Conservation (phyloP, 2,113 vertebrate genomes). For the Marmota flaviventris region DNA sequence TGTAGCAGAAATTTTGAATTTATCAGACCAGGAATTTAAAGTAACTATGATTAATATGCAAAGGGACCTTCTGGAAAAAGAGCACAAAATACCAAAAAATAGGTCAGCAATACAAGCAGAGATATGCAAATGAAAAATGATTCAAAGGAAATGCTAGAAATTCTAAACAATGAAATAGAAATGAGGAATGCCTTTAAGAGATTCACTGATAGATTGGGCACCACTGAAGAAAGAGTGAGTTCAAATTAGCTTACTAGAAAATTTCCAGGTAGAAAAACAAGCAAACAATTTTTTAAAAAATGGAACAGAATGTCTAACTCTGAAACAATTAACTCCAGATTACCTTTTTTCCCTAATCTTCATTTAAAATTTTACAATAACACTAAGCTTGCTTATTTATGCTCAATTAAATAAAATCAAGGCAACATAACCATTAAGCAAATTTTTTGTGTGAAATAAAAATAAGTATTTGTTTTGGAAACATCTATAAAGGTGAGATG, state of each 20-base stretch:
- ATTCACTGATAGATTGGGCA: not conserved
- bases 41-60: not conserved
- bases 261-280: not conserved
- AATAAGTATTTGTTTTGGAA: not conserved
- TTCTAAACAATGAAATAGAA: not conserved
- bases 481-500: not conserved
- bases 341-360: not conserved
- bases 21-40: not conserved
- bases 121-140: not conserved
- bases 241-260: not conserved
- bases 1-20: not conserved
- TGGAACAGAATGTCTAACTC: not conserved
- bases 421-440: not conserved
- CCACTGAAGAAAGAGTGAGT: not conserved
- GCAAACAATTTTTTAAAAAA: not conserved
- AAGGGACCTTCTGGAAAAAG: not conserved
- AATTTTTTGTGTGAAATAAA: not conserved
- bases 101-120: not conserved
- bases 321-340: not conserved
- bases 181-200: not conserved
- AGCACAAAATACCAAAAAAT: not conserved
- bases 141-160: not conserved
- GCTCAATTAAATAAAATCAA: not conserved
- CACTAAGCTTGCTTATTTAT: not conserved
- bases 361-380: not conserved